Conservation (phyloP, 2,113 vertebrate species). For the Dipodomys ordii region DNA sequence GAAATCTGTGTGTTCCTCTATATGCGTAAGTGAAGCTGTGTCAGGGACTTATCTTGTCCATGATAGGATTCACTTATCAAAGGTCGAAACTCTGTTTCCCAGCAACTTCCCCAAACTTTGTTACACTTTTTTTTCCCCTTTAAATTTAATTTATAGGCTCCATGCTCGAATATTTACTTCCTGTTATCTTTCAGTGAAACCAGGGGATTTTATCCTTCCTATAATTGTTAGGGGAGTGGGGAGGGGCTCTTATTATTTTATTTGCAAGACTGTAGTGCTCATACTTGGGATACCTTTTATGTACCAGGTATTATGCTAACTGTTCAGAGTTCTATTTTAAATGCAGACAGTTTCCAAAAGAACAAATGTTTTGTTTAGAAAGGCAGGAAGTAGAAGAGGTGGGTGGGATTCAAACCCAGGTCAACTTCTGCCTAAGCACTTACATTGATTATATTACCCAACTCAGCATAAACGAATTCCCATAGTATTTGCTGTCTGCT, state of each 20-base stretch:
- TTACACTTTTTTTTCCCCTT: not conserved
- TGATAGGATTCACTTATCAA: slow-evolving; percentile 3
- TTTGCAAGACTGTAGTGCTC: not conserved
- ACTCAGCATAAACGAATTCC: not conserved
- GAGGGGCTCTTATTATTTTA: not conserved
- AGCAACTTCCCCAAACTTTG: not conserved
- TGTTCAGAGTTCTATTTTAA: slow-evolving; percentile 14
- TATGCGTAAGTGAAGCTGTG: not conserved
- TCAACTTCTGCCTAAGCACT: slow-evolving; percentile 1
- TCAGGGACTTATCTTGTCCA: not conserved
- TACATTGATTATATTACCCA: not conserved
- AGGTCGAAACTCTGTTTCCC: not conserved
- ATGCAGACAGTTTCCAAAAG: not conserved
- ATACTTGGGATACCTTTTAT: not conserved
- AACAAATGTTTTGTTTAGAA: not conserved
- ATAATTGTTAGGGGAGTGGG: not conserved
- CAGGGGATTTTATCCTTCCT: not conserved
- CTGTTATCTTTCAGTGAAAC: not conserved
- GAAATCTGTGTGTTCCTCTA: not conserved
- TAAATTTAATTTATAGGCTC: slow-evolving; percentile 15
- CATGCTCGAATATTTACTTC: not conserved
- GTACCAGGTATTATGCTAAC: not conserved
- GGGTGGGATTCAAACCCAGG: slow-evolving; percentile 1
- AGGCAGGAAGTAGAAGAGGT: not conserved
- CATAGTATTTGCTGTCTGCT: not conserved